Conservation (phyloP, 2,797 vertebrate species). For the Todus mexicanus region DNA sequence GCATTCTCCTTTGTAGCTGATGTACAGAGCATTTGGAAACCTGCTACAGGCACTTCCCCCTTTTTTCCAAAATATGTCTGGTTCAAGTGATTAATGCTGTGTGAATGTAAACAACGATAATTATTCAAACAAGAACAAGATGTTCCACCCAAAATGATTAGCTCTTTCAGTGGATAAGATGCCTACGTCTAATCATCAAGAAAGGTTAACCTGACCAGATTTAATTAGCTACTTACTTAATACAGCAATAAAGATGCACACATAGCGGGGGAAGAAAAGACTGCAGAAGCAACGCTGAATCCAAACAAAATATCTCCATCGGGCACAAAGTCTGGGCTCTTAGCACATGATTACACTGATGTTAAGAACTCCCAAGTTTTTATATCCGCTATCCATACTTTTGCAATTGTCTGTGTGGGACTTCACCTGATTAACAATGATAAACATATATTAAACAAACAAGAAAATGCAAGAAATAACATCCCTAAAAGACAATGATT, state of each 20-base stretch:
- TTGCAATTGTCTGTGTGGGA: background rate
- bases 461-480: background rate
- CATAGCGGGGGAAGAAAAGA: background rate
- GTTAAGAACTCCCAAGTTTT: background rate
- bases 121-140: conserved; percentile 38
- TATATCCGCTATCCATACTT: background rate
- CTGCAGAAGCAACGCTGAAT: background rate
- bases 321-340: conserved; percentile 36
- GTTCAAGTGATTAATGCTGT: conserved; percentile 18
- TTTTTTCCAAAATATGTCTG: background rate
- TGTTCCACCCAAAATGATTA: conserved; percentile 20
- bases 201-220: conserved; percentile 51
- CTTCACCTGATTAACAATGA: background rate
- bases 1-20: background rate
- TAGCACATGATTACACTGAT: background rate
- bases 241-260: conserved; percentile 61
- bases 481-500: background rate
- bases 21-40: background rate
- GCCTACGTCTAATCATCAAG: background rate
- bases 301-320: conserved; percentile 26
- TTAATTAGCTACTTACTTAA: conserved; percentile 67
- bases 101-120: conserved; percentile 47
- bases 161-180: background rate
- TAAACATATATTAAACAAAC: background rate
- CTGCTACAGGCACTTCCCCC: background rate